Conservation (phyloP, 2,888 invertebrate genomes). For the Brenthis hecate region DNA sequence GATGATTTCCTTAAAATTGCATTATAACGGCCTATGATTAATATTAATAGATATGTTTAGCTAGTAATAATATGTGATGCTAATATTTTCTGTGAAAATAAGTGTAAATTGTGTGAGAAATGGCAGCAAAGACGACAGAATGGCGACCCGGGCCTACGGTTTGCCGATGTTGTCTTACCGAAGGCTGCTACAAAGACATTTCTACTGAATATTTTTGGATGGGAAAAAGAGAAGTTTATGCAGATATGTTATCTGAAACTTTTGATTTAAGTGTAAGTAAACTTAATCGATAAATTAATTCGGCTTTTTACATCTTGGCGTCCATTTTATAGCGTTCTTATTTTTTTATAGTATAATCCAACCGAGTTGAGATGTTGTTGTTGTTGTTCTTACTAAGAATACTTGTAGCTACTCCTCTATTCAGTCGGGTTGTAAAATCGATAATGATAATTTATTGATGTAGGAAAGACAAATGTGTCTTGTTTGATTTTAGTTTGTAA, state of each 20-base stretch:
- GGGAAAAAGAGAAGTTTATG: constrained; percentile 75
- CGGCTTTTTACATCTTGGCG: constrained; percentile 43
- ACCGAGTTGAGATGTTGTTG: constrained; percentile 43
- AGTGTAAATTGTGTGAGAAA: constrained; percentile 50
- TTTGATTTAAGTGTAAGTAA: constrained; percentile 66
- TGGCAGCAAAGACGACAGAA: constrained; percentile 66
- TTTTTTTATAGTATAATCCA: constrained; percentile 49
- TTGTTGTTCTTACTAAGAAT: constrained; percentile 31
- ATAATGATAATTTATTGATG: constrained; percentile 29
- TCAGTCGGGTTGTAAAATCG: constrained; percentile 51
- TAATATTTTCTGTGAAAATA: constrained; percentile 55
- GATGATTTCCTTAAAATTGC: constrained; percentile 28
- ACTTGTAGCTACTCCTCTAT: constrained; percentile 34
- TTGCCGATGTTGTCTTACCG: constrained; percentile 72
- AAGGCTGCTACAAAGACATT: constrained; percentile 77
- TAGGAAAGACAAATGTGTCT: background rate
- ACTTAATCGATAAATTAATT: constrained; percentile 30
- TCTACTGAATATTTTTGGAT: constrained; percentile 80
- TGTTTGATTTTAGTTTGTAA: background rate
- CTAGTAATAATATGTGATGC: constrained; percentile 43
- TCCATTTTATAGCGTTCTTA: constrained; percentile 54
- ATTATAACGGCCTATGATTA: constrained; percentile 22
- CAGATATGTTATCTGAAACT: constrained; percentile 71
- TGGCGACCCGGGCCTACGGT: constrained; percentile 76
- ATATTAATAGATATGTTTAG: constrained; percentile 40